Percentiles rank a stretch among this genome's conserved stretches.
phyloP scores from a whole-genome alignment of 2,888 invertebrate genomes.

The Nysson spinosus region DNA sequence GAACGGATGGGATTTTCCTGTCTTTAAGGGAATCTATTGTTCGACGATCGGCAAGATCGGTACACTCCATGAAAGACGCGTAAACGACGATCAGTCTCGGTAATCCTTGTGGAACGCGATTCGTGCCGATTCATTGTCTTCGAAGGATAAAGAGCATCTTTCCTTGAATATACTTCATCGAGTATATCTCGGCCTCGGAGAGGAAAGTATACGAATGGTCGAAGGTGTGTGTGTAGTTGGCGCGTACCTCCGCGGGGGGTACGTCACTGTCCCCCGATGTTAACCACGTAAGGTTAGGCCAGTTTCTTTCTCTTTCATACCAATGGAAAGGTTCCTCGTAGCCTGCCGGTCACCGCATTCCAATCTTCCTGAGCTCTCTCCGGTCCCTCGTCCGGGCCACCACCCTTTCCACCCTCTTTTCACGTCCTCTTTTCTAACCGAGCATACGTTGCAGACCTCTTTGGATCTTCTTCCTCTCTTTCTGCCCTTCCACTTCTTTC shows the following conservation, averaged over 20 bases:
- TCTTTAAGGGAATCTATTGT: too few species aligned
- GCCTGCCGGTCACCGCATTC: conserved; percentile 75
- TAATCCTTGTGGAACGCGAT: too few species aligned
- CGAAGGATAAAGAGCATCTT: too few species aligned
- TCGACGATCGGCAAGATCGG: not conserved
- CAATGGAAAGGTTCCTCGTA: conserved; percentile 53
- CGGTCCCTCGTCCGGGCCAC: conserved; percentile 22
- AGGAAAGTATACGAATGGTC: conserved; percentile 5
- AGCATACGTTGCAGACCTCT: conserved; percentile 54
- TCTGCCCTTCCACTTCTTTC: too few species aligned
- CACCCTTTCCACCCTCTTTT: conserved; percentile 1
- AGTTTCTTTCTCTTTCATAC: conserved; percentile 29
- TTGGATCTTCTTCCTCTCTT: conserved; percentile 59
- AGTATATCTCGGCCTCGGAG: not conserved
- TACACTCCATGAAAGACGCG: not conserved
- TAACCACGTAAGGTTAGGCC: conserved; percentile 59
- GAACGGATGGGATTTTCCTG: too few species aligned
- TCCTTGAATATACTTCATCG: too few species aligned
- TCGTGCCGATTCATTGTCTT: too few species aligned
- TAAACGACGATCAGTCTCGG: not conserved
- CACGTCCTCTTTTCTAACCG: conserved; percentile 32
- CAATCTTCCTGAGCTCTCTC: conserved; percentile 55
- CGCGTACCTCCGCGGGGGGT: conserved; percentile 72
- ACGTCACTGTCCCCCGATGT: conserved; percentile 72
- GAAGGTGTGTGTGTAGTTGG: conserved; percentile 27